Evolutionary conservation across 2,888 invertebrate species (phyloP).

Genomic region (Gortyna flavago): DNA sequence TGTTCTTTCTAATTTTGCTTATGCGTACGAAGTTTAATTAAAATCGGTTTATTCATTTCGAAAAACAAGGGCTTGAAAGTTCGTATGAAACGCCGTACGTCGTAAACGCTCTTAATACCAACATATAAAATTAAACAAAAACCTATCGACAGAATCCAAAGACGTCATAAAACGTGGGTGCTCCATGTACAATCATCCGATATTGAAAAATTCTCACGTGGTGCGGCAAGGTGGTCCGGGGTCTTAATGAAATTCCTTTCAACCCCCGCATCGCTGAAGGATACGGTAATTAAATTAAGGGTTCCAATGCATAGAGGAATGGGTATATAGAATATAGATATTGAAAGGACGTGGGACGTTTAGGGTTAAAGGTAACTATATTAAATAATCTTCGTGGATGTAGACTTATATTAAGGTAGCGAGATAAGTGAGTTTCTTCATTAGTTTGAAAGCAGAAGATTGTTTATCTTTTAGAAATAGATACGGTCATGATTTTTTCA

Average conservation of each 20-base stretch:
- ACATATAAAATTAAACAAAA: constrained; percentile 1
- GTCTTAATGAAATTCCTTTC: constrained; percentile 67
- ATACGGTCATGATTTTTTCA: background rate
- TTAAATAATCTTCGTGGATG: constrained; percentile 47
- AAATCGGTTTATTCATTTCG: too few species aligned
- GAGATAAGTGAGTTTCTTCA: constrained; percentile 16
- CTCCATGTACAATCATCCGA: constrained; percentile 42
- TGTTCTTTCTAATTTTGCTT: too few species aligned
- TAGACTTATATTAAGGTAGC: constrained; percentile 11
- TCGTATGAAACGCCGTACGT: too few species aligned
- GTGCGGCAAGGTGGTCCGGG: constrained; percentile 33
- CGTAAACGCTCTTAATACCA: too few species aligned
- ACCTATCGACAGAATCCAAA: background rate
- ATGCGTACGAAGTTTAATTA: too few species aligned
- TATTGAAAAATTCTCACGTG: constrained; percentile 72
- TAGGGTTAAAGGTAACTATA: constrained; percentile 35
- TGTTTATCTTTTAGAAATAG: background rate
- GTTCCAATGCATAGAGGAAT: constrained; percentile 49
- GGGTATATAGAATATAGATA: constrained; percentile 36
- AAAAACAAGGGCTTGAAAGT: too few species aligned
- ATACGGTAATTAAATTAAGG: constrained; percentile 61
- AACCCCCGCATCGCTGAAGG: constrained; percentile 52
- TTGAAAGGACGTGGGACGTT: constrained; percentile 37
- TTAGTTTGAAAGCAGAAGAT: background rate
- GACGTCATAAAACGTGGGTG: constrained; percentile 18